Conservation (phyloP, 2,888 invertebrate genomes). For the Sphinx pinastri region DNA sequence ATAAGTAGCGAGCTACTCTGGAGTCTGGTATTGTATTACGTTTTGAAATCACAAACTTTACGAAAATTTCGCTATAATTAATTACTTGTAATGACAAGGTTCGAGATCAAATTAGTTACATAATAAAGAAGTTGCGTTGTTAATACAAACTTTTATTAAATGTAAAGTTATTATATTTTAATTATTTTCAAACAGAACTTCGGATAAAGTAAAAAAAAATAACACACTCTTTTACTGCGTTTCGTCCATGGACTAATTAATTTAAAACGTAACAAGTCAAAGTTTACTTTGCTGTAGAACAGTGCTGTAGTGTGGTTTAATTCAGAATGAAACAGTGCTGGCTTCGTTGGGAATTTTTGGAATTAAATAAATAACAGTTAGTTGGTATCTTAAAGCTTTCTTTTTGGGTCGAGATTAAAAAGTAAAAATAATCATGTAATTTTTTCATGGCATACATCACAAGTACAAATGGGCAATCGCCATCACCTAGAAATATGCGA, state of each 20-base stretch:
- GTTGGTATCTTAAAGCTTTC: background rate
- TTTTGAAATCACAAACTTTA: constrained; percentile 40
- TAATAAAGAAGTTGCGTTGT: constrained; percentile 9
- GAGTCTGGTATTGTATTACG: constrained; percentile 53
- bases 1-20: constrained; percentile 56
- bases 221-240: background rate
- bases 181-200: background rate
- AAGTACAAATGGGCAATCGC: too few species aligned
- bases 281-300: constrained; percentile 62
- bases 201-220: background rate
- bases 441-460: background rate
- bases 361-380: constrained; percentile 8
- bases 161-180: background rate
- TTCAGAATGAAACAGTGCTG: constrained; percentile 49
- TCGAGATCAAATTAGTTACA: background rate
- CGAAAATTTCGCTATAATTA: constrained; percentile 33
- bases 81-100: constrained; percentile 5
- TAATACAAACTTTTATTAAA: background rate
- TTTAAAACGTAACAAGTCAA: constrained; percentile 61
- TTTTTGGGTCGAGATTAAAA: background rate
- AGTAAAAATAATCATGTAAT: background rate
- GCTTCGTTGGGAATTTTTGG: constrained; percentile 27
- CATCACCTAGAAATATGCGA: too few species aligned
- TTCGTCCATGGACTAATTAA: constrained; percentile 49
- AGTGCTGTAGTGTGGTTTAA: constrained; percentile 52